Conservation (phyloP, 2,888 invertebrate genomes). For the Uropetala carovei region DNA sequence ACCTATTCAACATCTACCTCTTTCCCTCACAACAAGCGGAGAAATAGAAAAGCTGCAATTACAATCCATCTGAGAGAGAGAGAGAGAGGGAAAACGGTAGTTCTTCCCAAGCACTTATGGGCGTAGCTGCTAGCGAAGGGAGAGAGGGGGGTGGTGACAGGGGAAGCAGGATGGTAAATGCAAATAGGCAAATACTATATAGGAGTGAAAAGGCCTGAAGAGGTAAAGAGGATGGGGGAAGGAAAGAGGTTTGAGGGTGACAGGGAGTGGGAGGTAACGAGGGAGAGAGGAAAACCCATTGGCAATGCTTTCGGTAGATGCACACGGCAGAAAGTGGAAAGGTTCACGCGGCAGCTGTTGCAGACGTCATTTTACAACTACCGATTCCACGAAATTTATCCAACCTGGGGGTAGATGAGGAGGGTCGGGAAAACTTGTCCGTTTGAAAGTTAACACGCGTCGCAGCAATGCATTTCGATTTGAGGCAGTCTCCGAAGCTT, state of each 20-base stretch:
- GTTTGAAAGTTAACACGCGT: not conserved
- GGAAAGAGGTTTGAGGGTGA: too few relatives aligned
- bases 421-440: not conserved
- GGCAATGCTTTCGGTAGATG: conserved; percentile 13
- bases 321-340: conserved; percentile 21
- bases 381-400: conserved; percentile 53
- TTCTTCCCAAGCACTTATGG: not conserved
- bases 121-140: not conserved
- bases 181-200: too few relatives aligned
- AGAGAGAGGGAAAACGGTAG: not conserved
- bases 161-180: not conserved
- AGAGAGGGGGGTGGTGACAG: too few relatives aligned
- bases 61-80: not conserved
- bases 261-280: not conserved
- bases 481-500: not conserved
- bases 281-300: not conserved
- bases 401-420: not conserved
- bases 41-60: conserved; percentile 19
- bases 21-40: not conserved
- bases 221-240: too few relatives aligned
- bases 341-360: conserved; percentile 39
- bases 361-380: conserved; percentile 39
- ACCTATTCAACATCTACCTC: not conserved
- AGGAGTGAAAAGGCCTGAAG: too few relatives aligned
- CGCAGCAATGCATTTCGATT: not conserved